phyloP scores from a whole-genome alignment of 2,888 invertebrate genomes.

The Caenorhabditis sinica region DNA sequence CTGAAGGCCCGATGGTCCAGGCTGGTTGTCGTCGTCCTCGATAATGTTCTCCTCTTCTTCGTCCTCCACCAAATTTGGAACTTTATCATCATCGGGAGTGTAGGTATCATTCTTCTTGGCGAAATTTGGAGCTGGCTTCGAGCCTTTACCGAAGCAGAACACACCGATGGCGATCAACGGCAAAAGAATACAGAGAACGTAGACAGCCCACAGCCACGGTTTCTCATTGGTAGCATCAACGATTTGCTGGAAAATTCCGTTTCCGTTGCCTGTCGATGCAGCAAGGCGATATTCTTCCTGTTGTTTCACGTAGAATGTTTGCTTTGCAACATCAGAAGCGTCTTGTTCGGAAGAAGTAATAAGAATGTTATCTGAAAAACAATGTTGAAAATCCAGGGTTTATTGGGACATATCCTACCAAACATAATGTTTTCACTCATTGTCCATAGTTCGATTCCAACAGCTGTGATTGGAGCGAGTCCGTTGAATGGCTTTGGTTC shows the following conservation, averaged over 20 bases:
- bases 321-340: slow-evolving; percentile 90
- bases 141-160: slow-evolving; percentile 88
- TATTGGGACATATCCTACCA: slow-evolving; percentile 86
- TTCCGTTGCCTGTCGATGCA: slow-evolving; percentile 58
- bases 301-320: slow-evolving; percentile 91
- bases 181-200: slow-evolving; percentile 89
- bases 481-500: slow-evolving; percentile 89
- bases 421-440: slow-evolving; percentile 96
- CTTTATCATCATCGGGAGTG: slow-evolving; percentile 87
- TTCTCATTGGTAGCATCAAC: slow-evolving; percentile 85
- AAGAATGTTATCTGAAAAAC: slow-evolving; percentile 88
- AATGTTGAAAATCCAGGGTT: not conserved
- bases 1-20: slow-evolving; percentile 55
- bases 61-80: slow-evolving; percentile 74
- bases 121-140: slow-evolving; percentile 59
- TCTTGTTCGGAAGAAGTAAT: slow-evolving; percentile 91
- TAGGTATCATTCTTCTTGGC: slow-evolving; percentile 89
- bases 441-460: slow-evolving; percentile 98
- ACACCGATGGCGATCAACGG: slow-evolving; percentile 91
- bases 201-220: slow-evolving; percentile 94
- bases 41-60: slow-evolving; percentile 61
- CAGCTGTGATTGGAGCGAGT: slow-evolving; percentile 86
- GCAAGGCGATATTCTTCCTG: slow-evolving; percentile 74
- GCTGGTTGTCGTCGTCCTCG: slow-evolving; percentile 39
- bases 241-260: slow-evolving; percentile 72